Conservation (phyloP, 2,888 invertebrate genomes). For the Stenchaetothrips biformis region DNA sequence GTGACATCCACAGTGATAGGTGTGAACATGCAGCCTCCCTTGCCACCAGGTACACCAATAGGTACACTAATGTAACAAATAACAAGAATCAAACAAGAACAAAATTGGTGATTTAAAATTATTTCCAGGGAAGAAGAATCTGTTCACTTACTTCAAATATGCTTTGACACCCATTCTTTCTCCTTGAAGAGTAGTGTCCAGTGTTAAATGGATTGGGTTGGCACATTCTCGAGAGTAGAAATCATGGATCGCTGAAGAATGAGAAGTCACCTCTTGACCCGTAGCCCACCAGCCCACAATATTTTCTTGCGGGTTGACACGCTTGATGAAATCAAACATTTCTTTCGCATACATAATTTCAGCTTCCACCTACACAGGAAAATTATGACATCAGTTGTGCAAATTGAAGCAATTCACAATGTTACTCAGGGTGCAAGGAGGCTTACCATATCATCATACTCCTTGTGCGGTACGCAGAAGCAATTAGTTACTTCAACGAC, state of each 20-base stretch:
- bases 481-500: conserved; percentile 97
- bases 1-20: conserved; percentile 85
- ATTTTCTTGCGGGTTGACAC: conserved; percentile 81
- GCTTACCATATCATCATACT: conserved; percentile 75
- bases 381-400: not conserved
- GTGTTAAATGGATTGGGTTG: conserved; percentile 89
- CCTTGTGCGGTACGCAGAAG: conserved; percentile 98
- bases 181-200: conserved; percentile 85
- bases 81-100: not conserved
- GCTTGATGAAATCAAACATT: conserved; percentile 86
- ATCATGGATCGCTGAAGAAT: conserved; percentile 95
- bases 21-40: conserved; percentile 93
- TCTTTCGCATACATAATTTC: conserved; percentile 96
- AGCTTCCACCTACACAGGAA: conserved; percentile 75
- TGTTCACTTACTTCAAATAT: conserved; percentile 63
- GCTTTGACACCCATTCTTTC: conserved; percentile 91
- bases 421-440: not conserved
- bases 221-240: conserved; percentile 93
- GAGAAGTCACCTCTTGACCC: conserved; percentile 93
- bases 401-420: not conserved
- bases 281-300: conserved; percentile 99
- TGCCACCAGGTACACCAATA: conserved; percentile 90
- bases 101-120: not conserved
- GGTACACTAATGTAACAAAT: conserved; percentile 57
- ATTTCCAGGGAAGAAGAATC: conserved; percentile 7